phyloP scores from a whole-genome alignment of 1,140 invertebrate genomes.

The Phenacoccus solenopsis region DNA sequence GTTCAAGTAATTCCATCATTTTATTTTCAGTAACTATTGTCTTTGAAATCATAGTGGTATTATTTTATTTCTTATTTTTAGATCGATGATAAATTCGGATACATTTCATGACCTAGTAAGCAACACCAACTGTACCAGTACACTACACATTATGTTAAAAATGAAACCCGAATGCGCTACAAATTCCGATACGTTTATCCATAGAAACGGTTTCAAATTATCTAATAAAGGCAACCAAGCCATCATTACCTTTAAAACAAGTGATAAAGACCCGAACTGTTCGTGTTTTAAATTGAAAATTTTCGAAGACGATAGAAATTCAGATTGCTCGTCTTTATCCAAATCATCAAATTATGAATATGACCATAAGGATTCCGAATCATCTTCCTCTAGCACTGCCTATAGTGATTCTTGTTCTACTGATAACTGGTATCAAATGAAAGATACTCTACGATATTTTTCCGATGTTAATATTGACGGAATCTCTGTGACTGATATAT shows the following conservation, averaged over 20 bases:
- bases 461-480: background rate
- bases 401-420: background rate
- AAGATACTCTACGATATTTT: background rate
- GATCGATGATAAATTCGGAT: conserved; percentile 6
- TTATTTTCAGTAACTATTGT: no score
- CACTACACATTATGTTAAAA: background rate
- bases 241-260: background rate
- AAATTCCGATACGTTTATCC: background rate
- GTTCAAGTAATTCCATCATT: conserved; percentile 17
- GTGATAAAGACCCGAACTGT: background rate
- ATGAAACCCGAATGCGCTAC: background rate
- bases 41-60: no score
- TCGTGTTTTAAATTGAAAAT: background rate
- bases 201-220: background rate
- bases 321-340: background rate
- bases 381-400: background rate
- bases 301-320: background rate
- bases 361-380: no score
- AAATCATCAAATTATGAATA: background rate
- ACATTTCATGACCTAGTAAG: background rate
- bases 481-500: background rate
- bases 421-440: background rate
- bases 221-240: background rate
- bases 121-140: background rate
- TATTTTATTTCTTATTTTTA: background rate